Evolutionary conservation across 2,113 vertebrate species (phyloP), one percentile per base, ranked within the genome.

Genomic region (Amphiprion percula): DNA sequence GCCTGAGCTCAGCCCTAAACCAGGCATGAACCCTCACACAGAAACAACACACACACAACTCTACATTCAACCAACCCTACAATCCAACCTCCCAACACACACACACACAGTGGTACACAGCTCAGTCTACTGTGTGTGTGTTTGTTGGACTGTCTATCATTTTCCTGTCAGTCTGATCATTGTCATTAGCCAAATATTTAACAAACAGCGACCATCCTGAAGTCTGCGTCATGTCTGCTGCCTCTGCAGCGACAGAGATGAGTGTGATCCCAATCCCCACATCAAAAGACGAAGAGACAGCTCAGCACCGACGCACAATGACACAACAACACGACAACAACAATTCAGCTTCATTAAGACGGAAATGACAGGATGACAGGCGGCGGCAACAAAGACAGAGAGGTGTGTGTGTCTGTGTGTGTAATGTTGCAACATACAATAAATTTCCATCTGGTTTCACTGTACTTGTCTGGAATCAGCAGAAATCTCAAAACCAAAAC

Each of bases 131-230:
- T 37, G 33, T 37, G 9, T 37, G 33, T 15, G 41, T 49, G 41
- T 49, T 26, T 24, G 49, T 44, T 46, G 23, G 17, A 37, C 33
- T 37, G 33, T 60, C 24, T 17, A 28, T 78, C 52, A 63, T 59
- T 47, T n/a, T 63, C 55, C 28, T 1, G 17, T 56, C 75, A 16
- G 62, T 58, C 49, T 16, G 46, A 74, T 73, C 55, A 58, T 74
- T 59, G 53, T 87, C 76, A 83, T 77, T 49, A 56, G 54, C 58
- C 59, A 80, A 77, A 74, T 55, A 77, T 79, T 77, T 63, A 37
- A 68, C 23, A 37, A 74, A 28, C 56, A 55, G 61, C 15, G 26
- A 63, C 49, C 2, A 52, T 58, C 3, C 15, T 37, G 15, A 71
- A 62, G 53, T 17, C 47, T 5, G 44, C 16, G 23, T 82, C 84